These are phyloP conservation scores for Hydrocynus forskahlii DNA, from an alignment of 2,797 vertebrate genomes.

Conservation along the genomic window DNA sequence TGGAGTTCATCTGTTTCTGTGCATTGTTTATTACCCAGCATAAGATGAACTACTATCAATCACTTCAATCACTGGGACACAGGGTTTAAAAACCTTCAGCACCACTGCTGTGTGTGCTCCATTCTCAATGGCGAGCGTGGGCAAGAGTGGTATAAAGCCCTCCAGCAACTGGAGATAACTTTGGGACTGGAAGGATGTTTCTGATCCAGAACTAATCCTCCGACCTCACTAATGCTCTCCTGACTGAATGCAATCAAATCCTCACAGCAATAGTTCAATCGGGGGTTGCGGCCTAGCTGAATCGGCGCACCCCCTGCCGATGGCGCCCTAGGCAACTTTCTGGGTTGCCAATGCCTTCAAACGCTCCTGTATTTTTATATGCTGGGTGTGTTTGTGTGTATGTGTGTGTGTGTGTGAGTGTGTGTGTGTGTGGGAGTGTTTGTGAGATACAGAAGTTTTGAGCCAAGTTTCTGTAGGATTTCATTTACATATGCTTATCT, in stretches of 20 bases:
- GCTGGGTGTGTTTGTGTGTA: not conserved
- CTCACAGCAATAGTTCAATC: not conserved
- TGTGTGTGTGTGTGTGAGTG: slow-evolving; percentile 2
- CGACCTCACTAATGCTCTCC: not conserved
- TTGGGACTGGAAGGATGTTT: not conserved
- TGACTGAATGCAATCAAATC: not conserved
- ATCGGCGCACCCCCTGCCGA: no score
- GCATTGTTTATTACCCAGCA: not conserved
- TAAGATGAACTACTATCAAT: no score
- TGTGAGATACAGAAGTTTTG: not conserved
- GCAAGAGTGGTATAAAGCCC: not conserved
- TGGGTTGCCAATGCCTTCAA: no score
- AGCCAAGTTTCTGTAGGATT: slow-evolving; percentile 27
- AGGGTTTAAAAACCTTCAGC: not conserved
- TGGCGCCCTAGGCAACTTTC: no score
- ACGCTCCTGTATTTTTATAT: no score
- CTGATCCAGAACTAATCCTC: not conserved
- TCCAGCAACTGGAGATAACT: not conserved
- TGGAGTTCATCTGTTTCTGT: not conserved
- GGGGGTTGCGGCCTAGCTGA: no score
- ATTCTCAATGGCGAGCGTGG: no score
- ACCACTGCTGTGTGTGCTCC: no score
- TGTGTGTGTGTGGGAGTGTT: slow-evolving; percentile 16
- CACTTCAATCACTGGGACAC: not conserved
- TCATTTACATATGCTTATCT: slow-evolving; percentile 36